These are phyloP conservation scores for Trochalopteron elliotii DNA, from an alignment of 2,113 vertebrate species.

Conservation along the genomic window DNA sequence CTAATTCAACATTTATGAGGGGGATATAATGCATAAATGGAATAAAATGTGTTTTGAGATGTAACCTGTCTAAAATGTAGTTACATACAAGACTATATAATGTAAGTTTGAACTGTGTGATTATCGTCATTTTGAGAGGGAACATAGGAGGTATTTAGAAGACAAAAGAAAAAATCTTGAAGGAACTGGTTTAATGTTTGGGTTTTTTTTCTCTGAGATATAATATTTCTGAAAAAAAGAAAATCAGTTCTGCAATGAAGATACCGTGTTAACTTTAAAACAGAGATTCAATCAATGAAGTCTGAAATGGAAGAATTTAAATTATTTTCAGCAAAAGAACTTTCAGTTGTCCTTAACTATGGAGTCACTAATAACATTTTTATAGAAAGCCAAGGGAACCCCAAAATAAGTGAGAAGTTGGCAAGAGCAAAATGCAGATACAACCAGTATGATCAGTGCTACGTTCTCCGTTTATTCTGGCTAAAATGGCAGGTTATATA, in stretches of 20 bases:
- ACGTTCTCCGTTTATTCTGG: too few relatives aligned
- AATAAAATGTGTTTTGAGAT: neutral
- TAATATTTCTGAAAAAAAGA: neutral
- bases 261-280: neutral
- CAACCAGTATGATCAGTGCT: too few relatives aligned
- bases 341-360: neutral
- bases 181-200: neutral
- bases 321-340: neutral
- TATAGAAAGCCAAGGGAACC: too few relatives aligned
- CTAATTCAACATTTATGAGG: neutral
- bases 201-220: neutral
- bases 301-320: conserved; percentile 13
- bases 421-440: too few relatives aligned
- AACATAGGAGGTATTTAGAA: neutral
- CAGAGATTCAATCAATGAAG: neutral
- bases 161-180: neutral
- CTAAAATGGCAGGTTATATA: too few relatives aligned
- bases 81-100: neutral
- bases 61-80: neutral
- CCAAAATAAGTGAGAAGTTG: too few relatives aligned
- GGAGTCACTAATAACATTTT: neutral
- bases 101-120: neutral
- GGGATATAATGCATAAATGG: neutral
- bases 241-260: neutral
- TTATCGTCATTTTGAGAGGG: neutral